Evolutionary conservation across 2,888 invertebrate species (phyloP), one percentile per base, ranked within the genome.

Genomic region (Drosophila tanythrix): DNA sequence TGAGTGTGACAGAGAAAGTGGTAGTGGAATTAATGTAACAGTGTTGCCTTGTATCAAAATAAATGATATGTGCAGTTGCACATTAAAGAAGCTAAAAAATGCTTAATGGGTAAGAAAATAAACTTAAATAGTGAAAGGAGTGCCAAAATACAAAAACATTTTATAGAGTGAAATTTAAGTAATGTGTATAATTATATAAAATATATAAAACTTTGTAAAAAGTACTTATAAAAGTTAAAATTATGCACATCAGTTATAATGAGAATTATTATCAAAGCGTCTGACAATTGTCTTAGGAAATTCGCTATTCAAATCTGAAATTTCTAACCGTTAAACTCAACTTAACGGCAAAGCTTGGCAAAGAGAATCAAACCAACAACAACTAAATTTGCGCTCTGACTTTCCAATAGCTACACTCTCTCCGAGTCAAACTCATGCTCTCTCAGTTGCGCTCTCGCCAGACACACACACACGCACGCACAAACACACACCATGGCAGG

Each of bases 401-500:
- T 61, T 76, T 77, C 76, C 78, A 76, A 78, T 69, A 67, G 62
- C 60, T 55, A 27, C 60, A 70, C 75, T 57, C 73, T 59, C 73
- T 57, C 55, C 38, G 48, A 62, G 64, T 29, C 43, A 51, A 58
- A 52, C 63, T 61, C 60, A 38, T n/a, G 3, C 55, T 55, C 56
- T 53, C 51, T 57, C 27, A 38, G 29, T 51, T 25, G 48, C 55
- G 43, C 46, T 61, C 65, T 68, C 29, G 38, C 10, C 18, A 36
- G 43, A 36, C 46, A 46, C 46, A 61, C 70, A 76, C 60, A 84
- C 25, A 46, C 46, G 59, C 69, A 76, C 60, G 82, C 51, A 21
- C 33, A 50, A 73, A 80, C 80, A 59, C 72, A 81, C 57, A 87
- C 81, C 38, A 65, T 1, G 5, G 55, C 85, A 76, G 46, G 56